Percentiles rank a stretch among this genome's conserved stretches.
These are phyloP conservation scores for Chiroxiphia lanceolata DNA, from an alignment of 2,797 vertebrate genomes.

Conservation along the genomic window DNA sequence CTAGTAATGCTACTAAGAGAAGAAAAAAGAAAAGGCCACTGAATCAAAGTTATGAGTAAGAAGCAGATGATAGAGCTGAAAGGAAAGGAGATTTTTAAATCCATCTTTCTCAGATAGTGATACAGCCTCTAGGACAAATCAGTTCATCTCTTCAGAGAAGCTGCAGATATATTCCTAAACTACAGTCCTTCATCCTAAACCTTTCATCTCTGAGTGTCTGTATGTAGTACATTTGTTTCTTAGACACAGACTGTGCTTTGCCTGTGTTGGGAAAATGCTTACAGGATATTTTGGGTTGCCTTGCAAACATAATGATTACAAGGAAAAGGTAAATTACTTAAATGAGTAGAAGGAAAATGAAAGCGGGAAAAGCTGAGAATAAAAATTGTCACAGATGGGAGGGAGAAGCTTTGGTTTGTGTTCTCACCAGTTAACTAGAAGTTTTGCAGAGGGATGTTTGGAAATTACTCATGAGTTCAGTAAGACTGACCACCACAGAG, in stretches of 20 bases:
- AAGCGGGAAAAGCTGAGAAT: neutral
- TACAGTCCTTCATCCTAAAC: neutral
- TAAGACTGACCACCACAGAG: neutral
- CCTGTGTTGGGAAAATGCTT: neutral
- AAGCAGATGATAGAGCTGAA: neutral
- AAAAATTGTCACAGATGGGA: neutral
- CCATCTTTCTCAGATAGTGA: neutral
- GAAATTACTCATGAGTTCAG: neutral
- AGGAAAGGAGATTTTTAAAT: neutral
- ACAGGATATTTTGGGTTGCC: neutral
- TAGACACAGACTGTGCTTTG: neutral
- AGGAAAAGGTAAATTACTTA: neutral
- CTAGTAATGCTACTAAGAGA: neutral
- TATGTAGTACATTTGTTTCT: neutral
- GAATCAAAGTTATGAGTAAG: neutral
- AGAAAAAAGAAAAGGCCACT: neutral
- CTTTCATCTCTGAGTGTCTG: neutral
- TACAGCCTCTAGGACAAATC: neutral
- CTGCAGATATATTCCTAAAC: neutral
- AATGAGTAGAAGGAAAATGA: neutral
- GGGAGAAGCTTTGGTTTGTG: neutral
- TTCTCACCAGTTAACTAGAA: neutral
- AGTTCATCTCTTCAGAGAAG: neutral
- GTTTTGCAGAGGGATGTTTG: neutral
- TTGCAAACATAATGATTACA: neutral